Base-by-base conservation (phyloP, 1,140 invertebrate species). In the Drosophila subpulchrella region DNA sequence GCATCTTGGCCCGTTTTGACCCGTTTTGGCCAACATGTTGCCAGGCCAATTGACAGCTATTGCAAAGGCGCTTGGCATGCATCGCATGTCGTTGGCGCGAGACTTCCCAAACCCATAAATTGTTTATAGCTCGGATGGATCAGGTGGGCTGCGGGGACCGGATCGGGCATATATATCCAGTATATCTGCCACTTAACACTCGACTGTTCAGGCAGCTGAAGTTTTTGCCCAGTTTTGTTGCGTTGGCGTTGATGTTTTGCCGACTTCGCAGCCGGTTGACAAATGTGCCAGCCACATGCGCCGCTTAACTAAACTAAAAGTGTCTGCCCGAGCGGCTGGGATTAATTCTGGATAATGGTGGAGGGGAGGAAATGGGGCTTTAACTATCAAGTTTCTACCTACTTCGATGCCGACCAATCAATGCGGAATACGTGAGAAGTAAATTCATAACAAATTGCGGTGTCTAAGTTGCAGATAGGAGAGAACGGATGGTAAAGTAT, bases 21-120 rank as follows among this genome's bases (percentile, higher is more conserved):
- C 24, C 10, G 32, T 34, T 34, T 34, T 34, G 46, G 60, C 51
- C 59, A 38, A 66, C 78, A 65, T 72, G 75, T 78, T 88, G 71
- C 63, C 65, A 54, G 42, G 39, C 24, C 57, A 80, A 80, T 88
- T 88, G 84, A 89, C 84, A 88, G 84, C 73, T 78, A 84, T 81
- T 84, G 84, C 84, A 88, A 79, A 88, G 84, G 84, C 84, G 77
- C 81, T 84, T 84, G 81, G 84, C 84, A 84, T 89, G 84, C 84
- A 75, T 71, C 46, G 72, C 84, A 89, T 89, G 84, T 84, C 71
- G 62, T 46, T 13, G 24, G 55, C 10, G 30, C 44, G 32, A 36
- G 75, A 89, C 84, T 79, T 84, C 84, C 84, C 84, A 89, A 84
- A 81, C 80, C 65, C 85, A 88, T 88, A 88, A 89, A 88, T 88